Percentiles rank a stretch among this genome's conserved stretches.
Conservation (phyloP, 2,888 invertebrate species). For the Morpho helenor region DNA sequence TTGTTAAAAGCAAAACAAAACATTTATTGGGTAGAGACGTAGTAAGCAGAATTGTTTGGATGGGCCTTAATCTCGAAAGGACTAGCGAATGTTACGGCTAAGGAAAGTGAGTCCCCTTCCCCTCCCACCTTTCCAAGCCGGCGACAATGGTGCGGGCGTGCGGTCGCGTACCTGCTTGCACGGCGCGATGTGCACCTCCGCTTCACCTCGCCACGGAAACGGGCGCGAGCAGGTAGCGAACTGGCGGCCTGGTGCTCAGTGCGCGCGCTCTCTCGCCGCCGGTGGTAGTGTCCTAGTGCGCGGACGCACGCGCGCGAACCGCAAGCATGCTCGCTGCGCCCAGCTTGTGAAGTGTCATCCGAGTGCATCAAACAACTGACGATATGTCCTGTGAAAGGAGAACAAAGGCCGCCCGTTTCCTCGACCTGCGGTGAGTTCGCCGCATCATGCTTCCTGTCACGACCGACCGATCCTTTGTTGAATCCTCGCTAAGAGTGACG, state of each 20-base stretch:
- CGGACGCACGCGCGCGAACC: constrained; percentile 57
- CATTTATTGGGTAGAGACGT: not conserved
- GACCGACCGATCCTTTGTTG: constrained; percentile 66
- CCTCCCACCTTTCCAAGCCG: constrained; percentile 29
- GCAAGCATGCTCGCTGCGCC: constrained; percentile 64
- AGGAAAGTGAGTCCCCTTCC: constrained; percentile 24
- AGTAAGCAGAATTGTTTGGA: constrained; percentile 11
- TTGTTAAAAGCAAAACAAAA: not conserved
- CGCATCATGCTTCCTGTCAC: constrained; percentile 60
- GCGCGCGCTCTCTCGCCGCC: constrained; percentile 76
- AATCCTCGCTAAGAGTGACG: constrained; percentile 61
- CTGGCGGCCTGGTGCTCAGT: constrained; percentile 50
- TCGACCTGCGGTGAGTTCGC: constrained; percentile 76
- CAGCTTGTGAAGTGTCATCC: constrained; percentile 67
- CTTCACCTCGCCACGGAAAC: constrained; percentile 63
- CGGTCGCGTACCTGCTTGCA: constrained; percentile 41
- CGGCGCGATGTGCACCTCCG: constrained; percentile 75
- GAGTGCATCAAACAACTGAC: constrained; percentile 58
- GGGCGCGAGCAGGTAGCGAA: constrained; percentile 58
- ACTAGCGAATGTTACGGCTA: constrained; percentile 21
- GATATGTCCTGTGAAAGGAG: constrained; percentile 77
- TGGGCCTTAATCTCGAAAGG: constrained; percentile 5
- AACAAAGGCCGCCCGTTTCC: constrained; percentile 73
- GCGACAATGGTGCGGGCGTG: constrained; percentile 39
- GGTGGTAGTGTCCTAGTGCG: constrained; percentile 74